Evolutionary conservation across 2,113 vertebrate genomes (phyloP).

Genomic region (Charina bottae): DNA sequence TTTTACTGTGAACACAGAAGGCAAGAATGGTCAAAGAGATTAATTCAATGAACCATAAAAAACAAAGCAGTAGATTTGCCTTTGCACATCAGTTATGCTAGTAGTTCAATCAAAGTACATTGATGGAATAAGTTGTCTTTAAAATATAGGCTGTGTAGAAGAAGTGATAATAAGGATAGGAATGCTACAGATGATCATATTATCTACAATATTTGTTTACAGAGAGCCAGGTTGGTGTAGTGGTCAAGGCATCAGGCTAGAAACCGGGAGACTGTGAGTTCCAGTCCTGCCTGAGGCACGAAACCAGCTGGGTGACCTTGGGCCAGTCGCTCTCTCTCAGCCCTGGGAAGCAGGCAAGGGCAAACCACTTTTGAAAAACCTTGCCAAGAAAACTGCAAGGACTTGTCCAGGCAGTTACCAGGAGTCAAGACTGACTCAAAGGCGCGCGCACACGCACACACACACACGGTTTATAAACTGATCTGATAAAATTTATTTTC

Average conservation of each 20-base stretch:
- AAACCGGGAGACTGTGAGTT: not conserved
- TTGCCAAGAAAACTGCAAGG: not conserved
- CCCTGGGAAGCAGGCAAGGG: not conserved
- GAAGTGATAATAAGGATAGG: not conserved
- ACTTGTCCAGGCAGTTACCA: not conserved
- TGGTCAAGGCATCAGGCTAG: not conserved
- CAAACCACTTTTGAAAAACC: not conserved
- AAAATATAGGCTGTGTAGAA: not conserved
- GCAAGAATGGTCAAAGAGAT: constrained; percentile 31
- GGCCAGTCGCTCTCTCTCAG: not conserved
- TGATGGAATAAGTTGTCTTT: not conserved
- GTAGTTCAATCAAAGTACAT: accelerated
- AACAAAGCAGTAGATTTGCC: constrained; percentile 2
- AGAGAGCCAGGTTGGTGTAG: not conserved
- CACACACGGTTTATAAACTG: not conserved
- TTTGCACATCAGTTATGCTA: not conserved
- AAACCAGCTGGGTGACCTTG: not conserved
- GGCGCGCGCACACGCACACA: not conserved
- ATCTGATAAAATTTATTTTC: not conserved
- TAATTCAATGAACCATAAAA: not conserved
- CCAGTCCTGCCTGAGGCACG: not conserved
- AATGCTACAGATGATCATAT: not conserved
- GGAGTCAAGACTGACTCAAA: not conserved
- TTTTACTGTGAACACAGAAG: constrained; percentile 30
- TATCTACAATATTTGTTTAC: not conserved